phyloP scores from a whole-genome alignment of 2,113 vertebrate species.

The Arizona elegans region DNA sequence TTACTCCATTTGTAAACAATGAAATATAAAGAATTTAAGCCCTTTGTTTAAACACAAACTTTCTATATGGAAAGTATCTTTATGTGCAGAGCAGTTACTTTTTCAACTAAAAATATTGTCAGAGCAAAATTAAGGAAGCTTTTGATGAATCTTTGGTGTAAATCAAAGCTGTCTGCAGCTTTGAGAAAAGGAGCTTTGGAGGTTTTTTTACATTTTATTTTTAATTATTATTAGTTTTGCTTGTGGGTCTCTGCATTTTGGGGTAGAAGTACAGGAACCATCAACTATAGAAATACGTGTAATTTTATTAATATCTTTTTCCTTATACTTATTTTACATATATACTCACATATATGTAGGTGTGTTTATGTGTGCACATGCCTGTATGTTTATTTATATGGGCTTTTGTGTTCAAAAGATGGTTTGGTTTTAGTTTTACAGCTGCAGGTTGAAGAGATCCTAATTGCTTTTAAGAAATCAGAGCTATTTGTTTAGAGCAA shows the following conservation, averaged over 20 bases:
- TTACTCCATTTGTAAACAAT: background rate
- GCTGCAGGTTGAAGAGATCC: conserved; percentile 13
- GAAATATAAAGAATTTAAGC: background rate
- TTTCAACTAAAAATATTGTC: background rate
- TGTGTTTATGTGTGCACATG: background rate
- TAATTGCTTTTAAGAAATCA: conserved; percentile 23
- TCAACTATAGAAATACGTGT: background rate
- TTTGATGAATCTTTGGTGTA: background rate
- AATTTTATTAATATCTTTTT: background rate
- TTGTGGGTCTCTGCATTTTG: background rate
- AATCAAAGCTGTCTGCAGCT: background rate
- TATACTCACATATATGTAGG: background rate
- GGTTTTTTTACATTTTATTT: background rate
- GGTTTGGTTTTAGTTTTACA: background rate
- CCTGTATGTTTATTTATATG: background rate
- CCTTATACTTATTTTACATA: background rate
- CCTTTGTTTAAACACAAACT: background rate
- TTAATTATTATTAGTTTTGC: background rate
- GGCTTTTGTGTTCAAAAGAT: background rate
- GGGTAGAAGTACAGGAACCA: background rate
- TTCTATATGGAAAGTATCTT: background rate
- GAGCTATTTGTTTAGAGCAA: conserved; percentile 14
- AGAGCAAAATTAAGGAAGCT: background rate
- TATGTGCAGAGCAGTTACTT: background rate
- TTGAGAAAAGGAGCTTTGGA: no score